Evolutionary conservation across 1,140 invertebrate genomes (phyloP).

Genomic region (Danaus plexippus): DNA sequence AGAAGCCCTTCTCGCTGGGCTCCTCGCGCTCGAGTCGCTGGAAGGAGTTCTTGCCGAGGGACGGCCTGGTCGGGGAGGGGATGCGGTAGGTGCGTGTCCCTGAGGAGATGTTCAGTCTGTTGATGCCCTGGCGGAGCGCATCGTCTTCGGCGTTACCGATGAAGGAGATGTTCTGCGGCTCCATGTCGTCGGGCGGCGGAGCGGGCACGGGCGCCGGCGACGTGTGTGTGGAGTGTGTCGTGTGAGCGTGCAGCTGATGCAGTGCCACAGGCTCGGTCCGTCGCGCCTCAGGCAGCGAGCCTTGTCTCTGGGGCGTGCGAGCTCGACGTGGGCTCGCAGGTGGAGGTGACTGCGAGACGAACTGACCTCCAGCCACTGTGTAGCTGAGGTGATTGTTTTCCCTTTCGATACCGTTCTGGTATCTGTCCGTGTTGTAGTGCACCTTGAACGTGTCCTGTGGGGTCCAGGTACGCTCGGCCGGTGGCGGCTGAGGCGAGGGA

Average conservation of each 20-base stretch:
- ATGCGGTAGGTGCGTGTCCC: constrained; percentile 90
- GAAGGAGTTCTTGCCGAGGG: constrained; percentile 80
- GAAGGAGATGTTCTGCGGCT: constrained; percentile 93
- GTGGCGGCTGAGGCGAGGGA: constrained; percentile 45
- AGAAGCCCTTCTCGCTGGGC: constrained; percentile 90
- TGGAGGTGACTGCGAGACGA: constrained; percentile 43
- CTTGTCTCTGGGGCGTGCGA: constrained; percentile 52
- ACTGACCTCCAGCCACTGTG: constrained; percentile 48
- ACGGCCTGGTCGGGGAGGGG: constrained; percentile 84
- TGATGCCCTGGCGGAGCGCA: constrained; percentile 76
- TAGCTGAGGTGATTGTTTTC: constrained; percentile 61
- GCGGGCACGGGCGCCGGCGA: constrained; percentile 72
- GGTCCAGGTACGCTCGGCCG: constrained; percentile 42
- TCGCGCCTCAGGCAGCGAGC: constrained; percentile 40
- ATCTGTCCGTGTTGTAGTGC: constrained; percentile 50
- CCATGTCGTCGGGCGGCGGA: constrained; percentile 85
- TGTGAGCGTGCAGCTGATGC: constrained; percentile 62
- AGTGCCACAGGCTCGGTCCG: constrained; percentile 48
- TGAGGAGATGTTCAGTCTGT: constrained; percentile 85
- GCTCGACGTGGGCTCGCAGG: constrained; percentile 47
- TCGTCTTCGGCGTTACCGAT: constrained; percentile 80
- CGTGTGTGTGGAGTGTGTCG: constrained; percentile 66
- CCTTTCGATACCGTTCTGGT: constrained; percentile 61
- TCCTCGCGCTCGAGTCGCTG: constrained; percentile 72
- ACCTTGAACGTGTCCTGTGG: constrained; percentile 57